Percentiles rank a stretch among this genome's conserved stretches.
These are phyloP conservation scores for Agrotis exclamationis DNA, from an alignment of 2,888 invertebrate genomes.

Conservation along the genomic window DNA sequence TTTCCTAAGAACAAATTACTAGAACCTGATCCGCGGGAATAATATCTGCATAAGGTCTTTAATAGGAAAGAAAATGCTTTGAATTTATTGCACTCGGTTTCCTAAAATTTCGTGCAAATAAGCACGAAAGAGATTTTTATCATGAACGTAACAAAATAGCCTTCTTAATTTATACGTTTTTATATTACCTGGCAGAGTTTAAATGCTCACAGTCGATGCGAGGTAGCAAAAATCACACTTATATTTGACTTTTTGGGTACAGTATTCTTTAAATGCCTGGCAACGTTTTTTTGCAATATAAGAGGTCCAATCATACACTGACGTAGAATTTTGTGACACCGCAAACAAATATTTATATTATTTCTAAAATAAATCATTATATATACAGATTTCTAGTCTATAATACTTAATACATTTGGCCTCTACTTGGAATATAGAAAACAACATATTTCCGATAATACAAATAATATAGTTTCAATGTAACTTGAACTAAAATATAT, in stretches of 20 bases:
- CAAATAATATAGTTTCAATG: constrained; percentile 10
- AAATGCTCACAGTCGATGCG: not conserved
- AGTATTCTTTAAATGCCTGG: not conserved
- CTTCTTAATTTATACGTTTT: constrained; percentile 1
- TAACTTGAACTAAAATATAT: not conserved
- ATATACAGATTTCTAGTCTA: constrained; percentile 39
- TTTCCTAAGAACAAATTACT: too few relatives aligned
- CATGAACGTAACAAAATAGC: not conserved
- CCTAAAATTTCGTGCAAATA: too few relatives aligned
- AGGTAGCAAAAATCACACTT: not conserved
- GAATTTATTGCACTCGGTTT: not conserved
- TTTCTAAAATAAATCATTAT: constrained; percentile 20
- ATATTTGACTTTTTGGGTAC: not conserved
- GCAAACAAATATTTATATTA: constrained; percentile 21
- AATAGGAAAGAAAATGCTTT: not conserved
- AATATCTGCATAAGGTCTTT: too few relatives aligned
- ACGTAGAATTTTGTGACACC: constrained; percentile 35
- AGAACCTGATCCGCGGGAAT: too few relatives aligned
- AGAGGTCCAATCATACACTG: constrained; percentile 24
- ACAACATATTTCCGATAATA: constrained; percentile 5
- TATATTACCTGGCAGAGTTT: not conserved
- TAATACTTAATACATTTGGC: constrained; percentile 59
- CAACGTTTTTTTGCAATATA: not conserved
- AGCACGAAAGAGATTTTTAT: too few relatives aligned
- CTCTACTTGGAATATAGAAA: constrained; percentile 47